phyloP scores from a whole-genome alignment of 1,140 invertebrate species.

The Archivesica marissinica region DNA sequence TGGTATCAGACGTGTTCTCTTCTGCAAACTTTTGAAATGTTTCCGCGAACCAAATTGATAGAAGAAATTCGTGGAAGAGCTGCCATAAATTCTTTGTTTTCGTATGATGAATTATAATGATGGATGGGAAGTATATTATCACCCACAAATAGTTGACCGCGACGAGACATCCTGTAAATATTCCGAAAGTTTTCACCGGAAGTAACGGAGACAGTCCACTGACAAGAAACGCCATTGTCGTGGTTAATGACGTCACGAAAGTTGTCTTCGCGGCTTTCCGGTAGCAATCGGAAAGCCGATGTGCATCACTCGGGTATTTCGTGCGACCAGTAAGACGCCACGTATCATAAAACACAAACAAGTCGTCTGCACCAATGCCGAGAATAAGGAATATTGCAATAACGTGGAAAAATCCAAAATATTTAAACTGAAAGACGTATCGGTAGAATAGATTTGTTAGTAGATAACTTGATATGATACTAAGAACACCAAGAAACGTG shows the following conservation, averaged over 20 bases:
- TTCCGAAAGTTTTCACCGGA: slow-evolving; percentile 74
- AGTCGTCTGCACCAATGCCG: slow-evolving; percentile 79
- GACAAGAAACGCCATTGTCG: slow-evolving; percentile 76
- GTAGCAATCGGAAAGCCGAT: slow-evolving; percentile 78
- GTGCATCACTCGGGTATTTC: slow-evolving; percentile 66
- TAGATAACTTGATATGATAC: slow-evolving; percentile 76
- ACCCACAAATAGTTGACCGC: slow-evolving; percentile 79
- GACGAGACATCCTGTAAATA: slow-evolving; percentile 79
- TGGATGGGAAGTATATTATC: slow-evolving; percentile 79
- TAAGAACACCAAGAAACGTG: slow-evolving; percentile 51
- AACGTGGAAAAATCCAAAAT: slow-evolving; percentile 80
- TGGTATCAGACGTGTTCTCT: not conserved
- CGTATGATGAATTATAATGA: slow-evolving; percentile 76
- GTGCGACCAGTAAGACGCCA: slow-evolving; percentile 72
- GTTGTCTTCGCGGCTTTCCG: slow-evolving; percentile 75
- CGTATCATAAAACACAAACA: slow-evolving; percentile 79
- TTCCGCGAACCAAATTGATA: slow-evolving; percentile 13
- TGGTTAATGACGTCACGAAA: slow-evolving; percentile 79
- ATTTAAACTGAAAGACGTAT: slow-evolving; percentile 71
- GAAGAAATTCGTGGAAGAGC: not conserved
- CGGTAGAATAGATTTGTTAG: slow-evolving; percentile 77
- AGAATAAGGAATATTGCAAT: slow-evolving; percentile 79
- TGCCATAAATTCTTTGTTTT: slow-evolving; percentile 58
- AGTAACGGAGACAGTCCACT: slow-evolving; percentile 75
- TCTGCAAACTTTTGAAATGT: not conserved